Percentiles rank a stretch among this genome's conserved stretches.
phyloP scores from a whole-genome alignment of 2,113 vertebrate genomes.

The Aspidoscelis tigris region DNA sequence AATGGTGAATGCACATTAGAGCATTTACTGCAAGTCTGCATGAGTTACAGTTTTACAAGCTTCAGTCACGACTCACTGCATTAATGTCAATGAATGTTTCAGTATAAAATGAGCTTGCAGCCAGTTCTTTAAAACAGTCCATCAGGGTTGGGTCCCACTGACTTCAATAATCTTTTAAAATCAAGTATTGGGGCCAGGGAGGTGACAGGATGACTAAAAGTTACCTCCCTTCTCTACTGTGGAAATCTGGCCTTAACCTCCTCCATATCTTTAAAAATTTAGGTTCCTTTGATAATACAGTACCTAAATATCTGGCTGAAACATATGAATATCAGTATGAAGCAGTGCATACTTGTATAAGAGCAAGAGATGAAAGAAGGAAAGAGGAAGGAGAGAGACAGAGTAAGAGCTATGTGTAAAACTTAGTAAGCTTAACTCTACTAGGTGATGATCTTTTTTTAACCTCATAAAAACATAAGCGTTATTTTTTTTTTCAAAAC shows the following conservation, averaged over 20 bases:
- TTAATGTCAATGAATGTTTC: constrained; percentile 30
- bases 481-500: too few relatives aligned
- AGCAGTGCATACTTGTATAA: too few relatives aligned
- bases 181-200: neutral
- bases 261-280: neutral
- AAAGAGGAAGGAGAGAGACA: too few relatives aligned
- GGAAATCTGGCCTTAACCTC: neutral
- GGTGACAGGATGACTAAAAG: neutral
- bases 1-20: constrained; percentile 17
- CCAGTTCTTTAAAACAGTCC: neutral
- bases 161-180: neutral
- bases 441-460: too few relatives aligned
- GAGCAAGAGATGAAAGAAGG: too few relatives aligned
- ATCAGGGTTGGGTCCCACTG: neutral
- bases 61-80: neutral
- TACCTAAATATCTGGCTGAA: too few relatives aligned
- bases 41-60: constrained; percentile 28
- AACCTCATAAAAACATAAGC: too few relatives aligned
- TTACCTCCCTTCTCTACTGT: neutral
- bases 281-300: neutral
- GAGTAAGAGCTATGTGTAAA: too few relatives aligned
- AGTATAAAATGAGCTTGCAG: neutral
- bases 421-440: too few relatives aligned
- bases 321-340: too few relatives aligned
- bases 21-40: neutral